These are phyloP conservation scores for Meandrina meandrites DNA, from an alignment of 92 coral and sea anemone genomes.

Conservation along the genomic window DNA sequence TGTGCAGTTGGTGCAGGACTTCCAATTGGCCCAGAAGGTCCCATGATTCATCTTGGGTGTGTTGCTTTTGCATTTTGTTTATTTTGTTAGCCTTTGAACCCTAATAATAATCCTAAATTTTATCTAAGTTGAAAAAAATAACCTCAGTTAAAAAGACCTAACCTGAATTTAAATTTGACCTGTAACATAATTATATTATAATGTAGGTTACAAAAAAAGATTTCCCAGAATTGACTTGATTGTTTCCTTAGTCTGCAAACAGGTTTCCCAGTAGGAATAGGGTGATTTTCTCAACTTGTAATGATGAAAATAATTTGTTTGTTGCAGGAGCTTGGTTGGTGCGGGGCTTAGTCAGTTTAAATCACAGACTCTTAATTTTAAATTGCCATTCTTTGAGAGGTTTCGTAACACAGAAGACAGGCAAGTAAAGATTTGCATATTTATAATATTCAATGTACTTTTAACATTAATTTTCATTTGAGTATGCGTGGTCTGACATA, in stretches of 20 bases:
- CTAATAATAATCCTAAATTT: no score
- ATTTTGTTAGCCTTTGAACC: no score
- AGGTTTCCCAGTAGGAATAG: no score
- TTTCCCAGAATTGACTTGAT: no score
- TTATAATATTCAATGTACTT: background rate
- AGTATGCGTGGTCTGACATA: no score
- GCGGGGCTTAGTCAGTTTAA: constrained; percentile 98
- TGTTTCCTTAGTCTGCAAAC: no score
- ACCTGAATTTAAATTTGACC: no score
- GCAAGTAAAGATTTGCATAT: constrained; percentile 28
- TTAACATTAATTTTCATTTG: background rate
- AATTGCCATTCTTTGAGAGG: constrained; percentile 95
- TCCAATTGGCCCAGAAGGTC: constrained; percentile 98
- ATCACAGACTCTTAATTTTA: constrained; percentile 88
- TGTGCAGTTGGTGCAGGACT: constrained; percentile 98
- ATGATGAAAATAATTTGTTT: background rate
- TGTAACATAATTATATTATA: no score
- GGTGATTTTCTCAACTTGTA: no score
- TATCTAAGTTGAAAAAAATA: no score
- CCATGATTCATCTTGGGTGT: constrained; percentile 98
- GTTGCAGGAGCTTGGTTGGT: constrained; percentile 92
- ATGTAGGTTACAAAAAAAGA: no score
- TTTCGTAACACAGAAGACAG: constrained; percentile 99
- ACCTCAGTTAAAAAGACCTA: no score
- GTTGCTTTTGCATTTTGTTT: background rate